Evolutionary conservation across 2,888 invertebrate species (phyloP), one percentile per base, ranked within the genome.

Genomic region (Polymixis flavicincta): DNA sequence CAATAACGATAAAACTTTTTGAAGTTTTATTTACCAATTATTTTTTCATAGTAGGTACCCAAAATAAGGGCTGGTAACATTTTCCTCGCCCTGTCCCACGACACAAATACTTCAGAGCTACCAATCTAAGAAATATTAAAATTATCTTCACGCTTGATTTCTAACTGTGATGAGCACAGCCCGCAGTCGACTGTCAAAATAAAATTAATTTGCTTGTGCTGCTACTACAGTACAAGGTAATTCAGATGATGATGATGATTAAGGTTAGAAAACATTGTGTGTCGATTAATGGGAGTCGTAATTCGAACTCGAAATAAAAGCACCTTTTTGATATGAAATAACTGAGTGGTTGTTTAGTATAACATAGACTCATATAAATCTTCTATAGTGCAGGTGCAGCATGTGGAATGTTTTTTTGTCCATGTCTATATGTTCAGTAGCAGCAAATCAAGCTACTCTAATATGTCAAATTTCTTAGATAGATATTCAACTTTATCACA

Each of bases 91-190:
- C 32, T 54, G 48, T 74, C 66, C 61, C 68, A 78, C 78, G 78
- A 82, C n/a, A 25, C 8, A 22, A 42, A 45, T 28, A 19, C 14
- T 5, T 63, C 60, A 70, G 4, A 0, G 0, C 19, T 64, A 67
- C 81, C 76, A 80, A 67, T 54, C 0, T 70, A 59, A n/a, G 22
- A 78, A 66, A 65, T 22, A 42, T 14, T 50, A 45, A 17, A 42
- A 71, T 17, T 32, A 63, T 57, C 8, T 52, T 61, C 55, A 78
- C 13, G 59, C 52, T 64, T 52, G 17, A 17, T 66, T 61, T 32
- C 11, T 61, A 37, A 45, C 32, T 25, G 19, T 25, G 45, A 60
- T 0, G 7, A 25, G 32, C 59, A 37, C 37, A 37, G 37, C 5
- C 3, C 37, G 5, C 3, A 37, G 37, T 37, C 37, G 37, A 37